These are phyloP conservation scores for Melitaea athalia DNA, from an alignment of 2,888 invertebrate species.

Conservation along the genomic window DNA sequence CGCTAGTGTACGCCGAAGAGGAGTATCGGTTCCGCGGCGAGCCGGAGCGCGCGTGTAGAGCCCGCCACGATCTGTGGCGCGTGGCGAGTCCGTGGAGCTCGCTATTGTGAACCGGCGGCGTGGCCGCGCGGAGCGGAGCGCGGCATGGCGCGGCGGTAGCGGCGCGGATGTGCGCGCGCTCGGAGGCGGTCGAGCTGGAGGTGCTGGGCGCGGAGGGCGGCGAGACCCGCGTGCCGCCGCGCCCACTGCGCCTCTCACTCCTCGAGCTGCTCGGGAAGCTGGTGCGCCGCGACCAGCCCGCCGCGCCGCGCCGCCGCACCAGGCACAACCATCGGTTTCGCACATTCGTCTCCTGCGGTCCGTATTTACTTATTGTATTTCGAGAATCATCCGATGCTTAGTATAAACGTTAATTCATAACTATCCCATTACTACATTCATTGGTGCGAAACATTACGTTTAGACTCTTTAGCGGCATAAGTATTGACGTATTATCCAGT, in stretches of 20 bases:
- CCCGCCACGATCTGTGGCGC: constrained; percentile 56
- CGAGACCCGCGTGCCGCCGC: constrained; percentile 87
- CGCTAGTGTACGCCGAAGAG: constrained; percentile 46
- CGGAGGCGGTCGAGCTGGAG: constrained; percentile 90
- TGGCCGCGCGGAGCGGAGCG: constrained; percentile 81
- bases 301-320: constrained; percentile 70
- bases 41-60: constrained; percentile 51
- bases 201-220: constrained; percentile 90
- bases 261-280: constrained; percentile 85
- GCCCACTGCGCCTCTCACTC: constrained; percentile 86
- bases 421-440: background rate
- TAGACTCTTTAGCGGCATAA: background rate
- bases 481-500: too few species aligned
- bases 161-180: constrained; percentile 90
- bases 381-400: background rate
- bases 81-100: constrained; percentile 54
- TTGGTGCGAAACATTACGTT: background rate
- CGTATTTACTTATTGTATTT: constrained; percentile 46
- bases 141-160: constrained; percentile 87
- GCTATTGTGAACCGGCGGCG: constrained; percentile 40
- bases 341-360: constrained; percentile 78
- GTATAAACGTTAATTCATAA: background rate
- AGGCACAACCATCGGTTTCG: constrained; percentile 83
- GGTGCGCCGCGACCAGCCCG: constrained; percentile 79
- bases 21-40: constrained; percentile 56